Evolutionary conservation across 1,140 invertebrate species (phyloP).

Genomic region (Schlechtendalia chinensis): DNA sequence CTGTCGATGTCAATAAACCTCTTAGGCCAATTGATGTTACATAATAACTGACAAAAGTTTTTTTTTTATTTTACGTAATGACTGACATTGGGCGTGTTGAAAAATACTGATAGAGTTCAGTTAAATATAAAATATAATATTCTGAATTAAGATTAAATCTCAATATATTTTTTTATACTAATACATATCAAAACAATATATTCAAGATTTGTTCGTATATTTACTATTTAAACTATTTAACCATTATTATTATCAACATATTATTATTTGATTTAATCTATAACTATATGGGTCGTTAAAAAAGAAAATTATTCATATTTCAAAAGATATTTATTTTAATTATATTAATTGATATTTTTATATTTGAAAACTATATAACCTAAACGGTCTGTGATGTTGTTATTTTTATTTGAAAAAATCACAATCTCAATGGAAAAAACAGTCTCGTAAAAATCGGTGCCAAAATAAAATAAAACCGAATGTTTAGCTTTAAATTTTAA

Average conservation of each 20-base stretch:
- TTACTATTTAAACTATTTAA: too few relatives aligned
- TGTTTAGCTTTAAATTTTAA: conserved; percentile 6
- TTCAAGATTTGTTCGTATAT: too few relatives aligned
- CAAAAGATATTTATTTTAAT: not conserved
- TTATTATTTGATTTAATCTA: too few relatives aligned
- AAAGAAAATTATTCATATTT: too few relatives aligned
- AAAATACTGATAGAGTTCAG: not conserved
- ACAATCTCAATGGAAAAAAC: not conserved
- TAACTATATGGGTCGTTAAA: too few relatives aligned
- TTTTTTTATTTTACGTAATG: too few relatives aligned
- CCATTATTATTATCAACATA: too few relatives aligned
- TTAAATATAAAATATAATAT: not conserved
- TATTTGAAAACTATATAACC: not conserved
- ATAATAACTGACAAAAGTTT: not conserved
- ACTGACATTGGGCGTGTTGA: conserved; percentile 11
- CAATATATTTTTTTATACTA: too few relatives aligned
- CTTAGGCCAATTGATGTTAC: conserved; percentile 12
- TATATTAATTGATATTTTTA: not conserved
- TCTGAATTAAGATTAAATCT: not conserved
- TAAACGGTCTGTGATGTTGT: not conserved
- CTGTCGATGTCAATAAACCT: conserved; percentile 9
- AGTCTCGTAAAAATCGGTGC: not conserved
- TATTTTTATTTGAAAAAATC: not conserved
- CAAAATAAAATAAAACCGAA: conserved; percentile 6
- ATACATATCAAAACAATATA: too few relatives aligned